phyloP scores from a whole-genome alignment of 2,888 invertebrate species.

The Trichopoda pennipes region DNA sequence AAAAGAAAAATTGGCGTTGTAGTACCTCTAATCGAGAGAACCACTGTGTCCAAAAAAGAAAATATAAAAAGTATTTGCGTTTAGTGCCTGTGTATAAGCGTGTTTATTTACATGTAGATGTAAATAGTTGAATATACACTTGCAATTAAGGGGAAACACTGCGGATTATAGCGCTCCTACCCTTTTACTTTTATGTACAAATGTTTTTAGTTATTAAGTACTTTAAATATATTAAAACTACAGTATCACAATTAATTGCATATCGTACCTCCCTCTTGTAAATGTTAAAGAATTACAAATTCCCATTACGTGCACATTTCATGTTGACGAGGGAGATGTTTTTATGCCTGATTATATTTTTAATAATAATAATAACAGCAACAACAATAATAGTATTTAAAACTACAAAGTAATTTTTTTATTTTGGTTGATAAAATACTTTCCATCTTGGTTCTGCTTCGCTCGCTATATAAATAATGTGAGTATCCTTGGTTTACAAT shows the following conservation, averaged over 20 bases:
- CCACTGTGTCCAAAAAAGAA: no score
- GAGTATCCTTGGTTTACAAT: conserved; percentile 19
- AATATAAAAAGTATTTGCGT: no score
- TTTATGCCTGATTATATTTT: conserved; percentile 52
- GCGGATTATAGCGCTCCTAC: no score
- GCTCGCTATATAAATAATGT: conserved; percentile 10
- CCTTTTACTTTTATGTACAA: background rate
- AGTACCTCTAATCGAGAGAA: no score
- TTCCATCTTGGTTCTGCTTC: conserved; percentile 1
- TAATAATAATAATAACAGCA: conserved; percentile 36
- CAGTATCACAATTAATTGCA: conserved; percentile 24
- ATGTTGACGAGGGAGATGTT: conserved; percentile 30
- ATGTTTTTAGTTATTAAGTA: background rate
- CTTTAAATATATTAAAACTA: conserved; percentile 8
- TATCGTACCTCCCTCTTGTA: conserved; percentile 16
- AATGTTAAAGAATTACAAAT: conserved; percentile 50
- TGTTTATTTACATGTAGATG: no score
- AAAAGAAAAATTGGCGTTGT: no score
- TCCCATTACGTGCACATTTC: conserved; percentile 12
- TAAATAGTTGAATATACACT: no score
- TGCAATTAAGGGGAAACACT: no score
- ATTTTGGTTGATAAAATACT: conserved; percentile 60
- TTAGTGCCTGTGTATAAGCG: no score
- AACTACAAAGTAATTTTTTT: conserved; percentile 66
- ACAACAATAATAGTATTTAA: conserved; percentile 41